Percentiles rank a stretch among this genome's conserved stretches.
Conservation (phyloP, 1,140 invertebrate species). For the Orchesella cincta region DNA sequence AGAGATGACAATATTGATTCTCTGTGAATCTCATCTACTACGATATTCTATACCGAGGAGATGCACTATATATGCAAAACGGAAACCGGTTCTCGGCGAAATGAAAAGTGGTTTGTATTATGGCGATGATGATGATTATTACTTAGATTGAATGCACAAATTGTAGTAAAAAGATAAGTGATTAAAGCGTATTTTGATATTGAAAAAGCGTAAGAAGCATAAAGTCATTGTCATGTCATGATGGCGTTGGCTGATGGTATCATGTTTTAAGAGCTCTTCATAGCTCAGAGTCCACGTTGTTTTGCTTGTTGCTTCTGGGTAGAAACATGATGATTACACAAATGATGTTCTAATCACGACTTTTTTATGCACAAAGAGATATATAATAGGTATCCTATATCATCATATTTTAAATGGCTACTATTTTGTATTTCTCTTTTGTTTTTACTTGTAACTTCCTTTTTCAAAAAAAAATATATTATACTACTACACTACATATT, state of each 20-base stretch:
- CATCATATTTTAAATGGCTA: not conserved
- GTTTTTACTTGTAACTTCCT: too few species aligned
- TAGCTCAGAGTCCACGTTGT: not conserved
- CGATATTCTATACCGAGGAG: not conserved
- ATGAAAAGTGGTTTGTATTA: constrained; percentile 17
- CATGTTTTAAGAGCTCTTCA: not conserved
- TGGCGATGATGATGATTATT: not conserved
- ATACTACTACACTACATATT: not conserved
- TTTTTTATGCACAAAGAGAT: not conserved
- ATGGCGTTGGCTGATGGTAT: not conserved
- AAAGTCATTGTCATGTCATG: not conserved
- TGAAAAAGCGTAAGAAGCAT: not conserved
- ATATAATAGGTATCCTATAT: not conserved
- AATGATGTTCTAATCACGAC: not conserved
- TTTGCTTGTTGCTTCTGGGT: not conserved
- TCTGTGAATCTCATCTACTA: not conserved
- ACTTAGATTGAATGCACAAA: not conserved
- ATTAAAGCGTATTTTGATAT: too few species aligned
- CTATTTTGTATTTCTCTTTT: too few species aligned
- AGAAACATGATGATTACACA: not conserved
- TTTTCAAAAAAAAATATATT: not conserved
- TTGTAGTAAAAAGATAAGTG: not conserved
- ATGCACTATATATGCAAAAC: too few species aligned
- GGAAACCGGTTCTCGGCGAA: constrained; percentile 20
- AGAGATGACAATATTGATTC: not conserved